phyloP scores from a whole-genome alignment of 2,113 vertebrate genomes.

The Archocentrus centrarchus region DNA sequence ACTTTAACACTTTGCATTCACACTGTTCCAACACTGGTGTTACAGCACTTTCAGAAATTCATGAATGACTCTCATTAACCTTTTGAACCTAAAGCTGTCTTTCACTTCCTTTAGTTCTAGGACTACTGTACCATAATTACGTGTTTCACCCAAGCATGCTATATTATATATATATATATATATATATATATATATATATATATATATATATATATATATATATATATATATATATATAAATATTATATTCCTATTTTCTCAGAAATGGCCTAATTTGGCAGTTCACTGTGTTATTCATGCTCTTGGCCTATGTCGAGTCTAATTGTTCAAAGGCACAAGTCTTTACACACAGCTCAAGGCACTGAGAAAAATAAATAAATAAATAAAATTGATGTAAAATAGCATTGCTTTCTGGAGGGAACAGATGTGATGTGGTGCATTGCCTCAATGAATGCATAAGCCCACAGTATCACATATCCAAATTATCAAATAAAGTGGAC shows the following conservation, averaged over 20 bases:
- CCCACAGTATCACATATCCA: background rate
- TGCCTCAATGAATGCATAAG: background rate
- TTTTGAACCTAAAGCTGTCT: slow-evolving; percentile 12
- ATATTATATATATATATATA: too few relatives aligned
- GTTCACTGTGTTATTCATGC: background rate
- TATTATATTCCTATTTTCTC: slow-evolving; percentile 13
- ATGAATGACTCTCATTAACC: slow-evolving; percentile 30
- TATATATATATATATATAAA: too few relatives aligned
- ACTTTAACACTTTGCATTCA: slow-evolving; percentile 13
- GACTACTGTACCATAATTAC: slow-evolving; percentile 19
- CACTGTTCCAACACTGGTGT: background rate
- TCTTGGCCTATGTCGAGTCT: background rate
- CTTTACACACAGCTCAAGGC: background rate
- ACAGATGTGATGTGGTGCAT: background rate
- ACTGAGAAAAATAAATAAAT: background rate
- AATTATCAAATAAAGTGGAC: background rate
- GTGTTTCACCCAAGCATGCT: background rate
- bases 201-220: too few relatives aligned
- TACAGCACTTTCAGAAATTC: slow-evolving; percentile 1
- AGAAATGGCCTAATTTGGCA: slow-evolving; percentile 25
- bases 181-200: too few relatives aligned
- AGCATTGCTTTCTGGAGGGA: background rate
- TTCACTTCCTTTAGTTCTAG: slow-evolving; percentile 15
- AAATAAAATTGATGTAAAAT: background rate
- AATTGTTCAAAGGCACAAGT: background rate